phyloP scores from a whole-genome alignment of 2,888 invertebrate genomes.

The Octodonta nipae region DNA sequence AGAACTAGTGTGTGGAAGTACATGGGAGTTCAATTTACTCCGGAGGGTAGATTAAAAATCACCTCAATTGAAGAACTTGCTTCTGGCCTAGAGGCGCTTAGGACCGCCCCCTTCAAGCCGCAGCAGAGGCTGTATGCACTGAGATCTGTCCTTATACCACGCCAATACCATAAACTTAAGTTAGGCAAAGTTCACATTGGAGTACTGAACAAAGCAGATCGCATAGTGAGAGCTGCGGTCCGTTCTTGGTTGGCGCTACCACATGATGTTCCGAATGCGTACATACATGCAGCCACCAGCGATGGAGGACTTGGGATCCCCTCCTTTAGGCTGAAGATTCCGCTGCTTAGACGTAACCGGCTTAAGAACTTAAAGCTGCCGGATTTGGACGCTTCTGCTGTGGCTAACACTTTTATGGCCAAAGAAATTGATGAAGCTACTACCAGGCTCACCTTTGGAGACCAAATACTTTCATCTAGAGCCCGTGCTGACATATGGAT shows the following conservation, averaged over 20 bases:
- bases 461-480: no score
- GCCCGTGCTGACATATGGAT: no score
- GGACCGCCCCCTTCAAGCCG: constrained; percentile 5
- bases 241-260: no score
- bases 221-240: no score
- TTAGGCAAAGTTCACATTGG: constrained; percentile 2
- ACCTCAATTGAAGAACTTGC: not conserved
- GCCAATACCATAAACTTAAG: constrained; percentile 1
- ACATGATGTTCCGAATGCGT: constrained; percentile 5
- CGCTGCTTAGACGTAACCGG: no score
- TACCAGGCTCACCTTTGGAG: no score
- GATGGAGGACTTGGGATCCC: constrained; percentile 9
- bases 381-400: no score
- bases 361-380: no score
- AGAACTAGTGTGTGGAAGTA: not conserved
- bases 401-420: no score
- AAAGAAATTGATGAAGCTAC: no score
- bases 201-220: constrained; percentile 1
- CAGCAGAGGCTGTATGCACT: constrained; percentile 6
- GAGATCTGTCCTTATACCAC: not conserved
- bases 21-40: constrained; percentile 2
- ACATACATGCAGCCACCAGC: constrained; percentile 5
- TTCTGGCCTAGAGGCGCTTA: constrained; percentile 1
- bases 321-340: no score
- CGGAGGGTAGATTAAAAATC: not conserved